Base-by-base conservation (phyloP, 1,140 invertebrate species). In the Vanessa atalanta region DNA sequence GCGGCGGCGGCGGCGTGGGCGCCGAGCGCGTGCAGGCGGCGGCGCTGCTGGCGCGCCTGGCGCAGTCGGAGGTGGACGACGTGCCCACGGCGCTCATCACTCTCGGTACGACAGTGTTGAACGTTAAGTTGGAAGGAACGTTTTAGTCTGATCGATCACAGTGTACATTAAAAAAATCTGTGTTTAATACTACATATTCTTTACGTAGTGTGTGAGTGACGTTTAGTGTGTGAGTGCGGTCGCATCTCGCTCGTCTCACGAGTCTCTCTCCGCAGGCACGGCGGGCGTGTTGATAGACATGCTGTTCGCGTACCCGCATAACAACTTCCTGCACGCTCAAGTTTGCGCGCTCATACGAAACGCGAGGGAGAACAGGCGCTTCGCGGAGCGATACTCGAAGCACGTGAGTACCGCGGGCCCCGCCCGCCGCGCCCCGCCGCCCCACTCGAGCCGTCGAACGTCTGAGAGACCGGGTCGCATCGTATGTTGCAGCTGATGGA, bases 251-350 rank as follows among this genome's bases (percentile, higher is more conserved):
- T n/a, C 2, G 7, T 37, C 31, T 48, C 12, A 48, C 14, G 11
- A 13, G 14, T 70, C 11, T 60, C 67, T 15, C 61, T 75, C 12
- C 43, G 73, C 84, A 90, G 88, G 88, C 47, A 94, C 93, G 11
- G 79, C 94, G 71, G 82, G 87, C 47, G 85, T 93, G 80, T 93
- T 96, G 63, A 88, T 98, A 94, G 96, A 98, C 93, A 93, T 98
- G 90, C 96, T 97, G 94, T 97, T 98, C 90, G 94, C 95, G 85
- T 97, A 96, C 93, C 94, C 94, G 47, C 96, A 96, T 95, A 98
- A 98, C 93, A 98, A 97, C 93, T 98, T 98, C 93, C 93, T 98
- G 78, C 97, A 98, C 92, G 96, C 96, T 71, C 96, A 97, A 94
- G 96, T 97, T 64, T 95, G 96, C 89, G 94, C 95, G 86, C 95